phyloP scores from a whole-genome alignment of 2,113 vertebrate species.

The Austrofundulus limnaeus region DNA sequence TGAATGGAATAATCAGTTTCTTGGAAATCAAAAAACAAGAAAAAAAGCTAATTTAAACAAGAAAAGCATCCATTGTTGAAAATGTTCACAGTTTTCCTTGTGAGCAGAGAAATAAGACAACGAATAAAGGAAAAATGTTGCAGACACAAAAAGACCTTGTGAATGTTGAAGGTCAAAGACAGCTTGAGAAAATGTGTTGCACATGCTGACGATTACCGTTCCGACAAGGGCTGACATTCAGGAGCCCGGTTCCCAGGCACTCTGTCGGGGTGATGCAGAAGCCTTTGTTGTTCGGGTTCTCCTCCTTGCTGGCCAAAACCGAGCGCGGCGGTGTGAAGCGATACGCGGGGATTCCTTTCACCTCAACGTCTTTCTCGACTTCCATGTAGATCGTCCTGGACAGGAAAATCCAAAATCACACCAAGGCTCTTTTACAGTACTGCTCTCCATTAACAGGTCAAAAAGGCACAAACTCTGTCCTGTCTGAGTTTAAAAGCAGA shows the following conservation, averaged over 20 bases:
- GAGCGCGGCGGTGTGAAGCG: conserved; percentile 86
- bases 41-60: background rate
- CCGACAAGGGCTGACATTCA: conserved; percentile 90
- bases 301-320: conserved; percentile 84
- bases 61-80: background rate
- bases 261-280: conserved; percentile 86
- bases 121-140: background rate
- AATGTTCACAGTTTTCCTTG: background rate
- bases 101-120: background rate
- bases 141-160: too few species aligned
- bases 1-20: background rate
- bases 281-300: conserved; percentile 88
- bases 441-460: too few species aligned
- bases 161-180: background rate
- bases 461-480: too few species aligned
- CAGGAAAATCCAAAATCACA: background rate
- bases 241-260: conserved; percentile 88
- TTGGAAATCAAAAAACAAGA: background rate
- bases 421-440: too few species aligned
- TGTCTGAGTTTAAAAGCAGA: too few species aligned
- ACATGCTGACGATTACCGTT: conserved; percentile 77
- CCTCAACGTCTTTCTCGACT: conserved; percentile 84
- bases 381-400: conserved; percentile 87
- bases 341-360: conserved; percentile 86
- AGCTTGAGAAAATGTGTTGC: conserved; percentile 1